These are phyloP conservation scores for Propithecus deckenii DNA, from an alignment of 2,797 vertebrate genomes.

Conservation along the genomic window DNA sequence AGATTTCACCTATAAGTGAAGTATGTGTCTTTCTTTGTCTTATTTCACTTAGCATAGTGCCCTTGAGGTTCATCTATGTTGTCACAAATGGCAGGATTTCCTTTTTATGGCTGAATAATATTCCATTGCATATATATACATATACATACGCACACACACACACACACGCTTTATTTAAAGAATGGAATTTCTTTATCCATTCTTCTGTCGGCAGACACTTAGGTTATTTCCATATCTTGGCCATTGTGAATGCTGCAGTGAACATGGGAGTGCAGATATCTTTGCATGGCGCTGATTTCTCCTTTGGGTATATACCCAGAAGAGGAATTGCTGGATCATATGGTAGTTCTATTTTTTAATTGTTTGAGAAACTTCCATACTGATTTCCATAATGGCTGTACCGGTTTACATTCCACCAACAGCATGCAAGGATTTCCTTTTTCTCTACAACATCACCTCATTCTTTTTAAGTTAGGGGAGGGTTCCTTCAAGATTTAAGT, in stretches of 20 bases:
- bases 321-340: neutral
- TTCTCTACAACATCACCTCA: neutral
- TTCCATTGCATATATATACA: neutral
- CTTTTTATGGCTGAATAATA: neutral
- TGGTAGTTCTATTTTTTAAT: neutral
- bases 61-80: neutral
- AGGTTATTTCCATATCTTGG: neutral
- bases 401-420: neutral
- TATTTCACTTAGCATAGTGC: neutral
- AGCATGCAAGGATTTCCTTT: neutral
- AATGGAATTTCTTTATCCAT: neutral
- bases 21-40: neutral
- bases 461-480: constrained; percentile 1
- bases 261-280: neutral
- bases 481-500: constrained; percentile 39
- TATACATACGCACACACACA: neutral
- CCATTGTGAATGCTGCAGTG: neutral
- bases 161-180: neutral
- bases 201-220: neutral
- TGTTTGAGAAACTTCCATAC: neutral
- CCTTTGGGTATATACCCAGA: neutral
- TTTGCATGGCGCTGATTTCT: neutral
- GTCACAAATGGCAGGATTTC: neutral
- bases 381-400: neutral
- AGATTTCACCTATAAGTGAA: neutral